Evolutionary conservation across 2,113 vertebrate species (phyloP).

Genomic region (Melanocharis versteri): DNA sequence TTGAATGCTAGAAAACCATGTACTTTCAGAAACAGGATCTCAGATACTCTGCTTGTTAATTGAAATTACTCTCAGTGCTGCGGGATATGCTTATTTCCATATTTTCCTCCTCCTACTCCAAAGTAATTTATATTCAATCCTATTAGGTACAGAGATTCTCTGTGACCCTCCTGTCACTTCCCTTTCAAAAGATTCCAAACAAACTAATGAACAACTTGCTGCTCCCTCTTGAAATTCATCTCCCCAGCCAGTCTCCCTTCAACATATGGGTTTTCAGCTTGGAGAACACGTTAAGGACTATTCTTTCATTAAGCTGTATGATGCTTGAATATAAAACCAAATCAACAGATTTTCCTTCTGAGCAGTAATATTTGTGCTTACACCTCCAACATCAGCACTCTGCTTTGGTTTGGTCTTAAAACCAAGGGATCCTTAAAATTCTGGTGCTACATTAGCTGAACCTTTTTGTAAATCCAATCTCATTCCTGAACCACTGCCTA

Average conservation of each 20-base stretch:
- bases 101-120: background rate
- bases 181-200: background rate
- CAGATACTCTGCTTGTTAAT: background rate
- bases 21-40: background rate
- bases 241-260: background rate
- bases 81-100: background rate
- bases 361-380: background rate
- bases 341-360: background rate
- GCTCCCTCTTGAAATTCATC: background rate
- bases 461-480: conserved; percentile 16
- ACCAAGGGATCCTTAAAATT: conserved; percentile 29
- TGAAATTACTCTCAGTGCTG: background rate
- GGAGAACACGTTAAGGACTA: background rate
- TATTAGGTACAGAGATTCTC: background rate
- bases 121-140: background rate
- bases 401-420: background rate
- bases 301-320: background rate
- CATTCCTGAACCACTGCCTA: conserved; percentile 1
- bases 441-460: background rate
- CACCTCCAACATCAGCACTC: background rate
- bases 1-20: background rate
- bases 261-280: background rate
- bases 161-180: background rate
- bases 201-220: background rate
- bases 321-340: background rate